Evolutionary conservation across 2,797 vertebrate genomes (phyloP).

Genomic region (Parotocinclus haroldoi): DNA sequence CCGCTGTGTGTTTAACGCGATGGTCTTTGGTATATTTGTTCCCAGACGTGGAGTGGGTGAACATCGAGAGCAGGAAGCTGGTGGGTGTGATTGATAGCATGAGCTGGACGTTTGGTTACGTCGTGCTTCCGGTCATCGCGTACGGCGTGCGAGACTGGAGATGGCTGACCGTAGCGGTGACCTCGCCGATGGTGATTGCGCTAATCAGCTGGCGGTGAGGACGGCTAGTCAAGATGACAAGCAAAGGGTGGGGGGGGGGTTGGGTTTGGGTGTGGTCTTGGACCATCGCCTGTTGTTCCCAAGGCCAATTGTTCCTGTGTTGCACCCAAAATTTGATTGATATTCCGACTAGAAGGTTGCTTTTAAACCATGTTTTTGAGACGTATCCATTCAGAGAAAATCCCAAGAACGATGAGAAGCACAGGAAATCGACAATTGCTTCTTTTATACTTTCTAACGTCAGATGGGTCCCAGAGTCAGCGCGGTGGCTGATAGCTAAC

Average conservation of each 20-base stretch:
- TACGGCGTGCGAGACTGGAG: conserved; percentile 57
- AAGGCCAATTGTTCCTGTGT: too few relatives aligned
- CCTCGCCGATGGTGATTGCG: conserved; percentile 68
- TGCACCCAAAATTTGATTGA: too few relatives aligned
- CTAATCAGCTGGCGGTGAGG: conserved; percentile 70
- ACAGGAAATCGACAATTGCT: too few relatives aligned
- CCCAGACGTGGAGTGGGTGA: conserved; percentile 77
- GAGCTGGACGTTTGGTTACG: conserved; percentile 68
- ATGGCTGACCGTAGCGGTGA: conserved; percentile 52
- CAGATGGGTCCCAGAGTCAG: conserved; percentile 60
- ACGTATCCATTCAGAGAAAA: too few relatives aligned
- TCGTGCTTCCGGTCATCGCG: conserved; percentile 44
- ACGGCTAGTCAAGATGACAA: not conserved
- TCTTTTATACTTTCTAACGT: not conserved
- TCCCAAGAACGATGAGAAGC: too few relatives aligned
- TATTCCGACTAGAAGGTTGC: too few relatives aligned
- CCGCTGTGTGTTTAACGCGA: not conserved
- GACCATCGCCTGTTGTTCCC: too few relatives aligned
- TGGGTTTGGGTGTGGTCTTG: too few relatives aligned
- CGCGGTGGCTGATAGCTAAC: conserved; percentile 55
- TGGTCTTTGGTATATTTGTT: conserved; percentile 2
- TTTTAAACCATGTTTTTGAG: too few relatives aligned
- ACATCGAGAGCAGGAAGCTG: conserved; percentile 68
- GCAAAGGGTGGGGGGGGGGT: too few relatives aligned
- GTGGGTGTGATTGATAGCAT: conserved; percentile 68